Base-by-base conservation (phyloP, 2,888 invertebrate species). In the Neoitamus cyanurus region DNA sequence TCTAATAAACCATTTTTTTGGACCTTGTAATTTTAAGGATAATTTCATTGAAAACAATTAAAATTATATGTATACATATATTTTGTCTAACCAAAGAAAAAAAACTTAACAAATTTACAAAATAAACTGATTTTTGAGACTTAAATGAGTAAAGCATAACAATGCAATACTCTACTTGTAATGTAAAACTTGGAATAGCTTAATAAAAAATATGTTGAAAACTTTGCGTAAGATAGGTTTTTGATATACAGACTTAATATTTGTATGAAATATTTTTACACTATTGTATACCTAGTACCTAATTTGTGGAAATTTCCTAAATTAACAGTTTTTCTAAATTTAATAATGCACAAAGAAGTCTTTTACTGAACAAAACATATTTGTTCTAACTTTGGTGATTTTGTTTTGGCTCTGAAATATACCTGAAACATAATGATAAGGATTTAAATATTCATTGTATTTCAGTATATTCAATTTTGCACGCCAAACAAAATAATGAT, bases 191-290 rank as follows among this genome's bases (percentile, higher is more conserved):
- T 73, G 6, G 9, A 34, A 34, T 73, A 28, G 28, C 20, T 37
- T 37, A 75, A 37, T 11, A 34, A 6, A 75, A 70, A 5, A 28
- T 70, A 70, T 28, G 36, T 25, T 75, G 20, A 42, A 75, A 36
- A 15, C 11, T 73, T 34, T 73, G 20, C 15, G 34, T 75, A 75
- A 75, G 75, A 42, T 25, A 73, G 11, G 13, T 75, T 75, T 75
- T 75, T 75, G n/a, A 30, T 75, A 75, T 42, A 11, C 28, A 75
- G 42, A 75, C 75, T 75, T 42, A 42, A 42, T 42, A 75, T 75
- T 75, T 75, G 42, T 75, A 75, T 28, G n/a, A 42, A 75, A 42
- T 42, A 75, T 75, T 75, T 75, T 75, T 75, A 75, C 75, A 75
- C 28, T 70, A n/a, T 70, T 70, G 58, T 58, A 58, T 58, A 58